Base-by-base conservation (phyloP, 2,113 vertebrate species). In the Gobio gobio region DNA sequence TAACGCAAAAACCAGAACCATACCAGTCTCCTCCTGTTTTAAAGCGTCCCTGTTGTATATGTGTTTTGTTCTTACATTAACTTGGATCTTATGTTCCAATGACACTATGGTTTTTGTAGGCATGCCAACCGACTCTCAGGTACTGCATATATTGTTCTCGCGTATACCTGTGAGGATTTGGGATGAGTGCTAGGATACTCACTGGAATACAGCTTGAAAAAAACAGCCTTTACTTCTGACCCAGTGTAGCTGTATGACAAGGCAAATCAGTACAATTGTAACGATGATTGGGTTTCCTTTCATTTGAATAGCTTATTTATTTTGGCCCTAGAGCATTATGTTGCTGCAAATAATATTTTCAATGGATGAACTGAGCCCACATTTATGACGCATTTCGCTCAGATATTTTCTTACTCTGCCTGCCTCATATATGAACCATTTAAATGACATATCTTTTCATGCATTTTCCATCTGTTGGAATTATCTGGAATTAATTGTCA, bases 211-310 rank as follows among this genome's bases (percentile, higher is more conserved):
- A 79, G 13, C 20, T 49, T 20, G 40, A 83, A 88, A 91, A 88
- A 92, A 95, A 93, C 93, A 93, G 75, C 61, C 5, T 81, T 82
- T 26, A 26, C n/a, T n/a, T 18, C 54, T 51, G 59, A 82, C 24
- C 68, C 1, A 10, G 51, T 7, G 47, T 58, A 56, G 33, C 24
- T 24, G 54, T 24, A 29, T 47, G 47, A 56, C 40, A 77, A 33
- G 29, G 45, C 79, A 54, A 81, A 33, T 81, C 45, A 33, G 1
- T 51, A 29, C 24, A 36, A 20, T 49, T 66, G 33, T n/a, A 68
- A 3, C 0, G 20, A 81, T 51, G 26, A 51, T 68, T 68, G 10
- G 47, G 2, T 81, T 78, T 43, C 29, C 9, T 40, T 24, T 13
- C 0, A 78, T 78, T 78, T 78, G 36, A 59, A 43, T 43, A 45